Evolutionary conservation across 2,888 invertebrate species (phyloP).

Genomic region (Pediacus dermestoides): DNA sequence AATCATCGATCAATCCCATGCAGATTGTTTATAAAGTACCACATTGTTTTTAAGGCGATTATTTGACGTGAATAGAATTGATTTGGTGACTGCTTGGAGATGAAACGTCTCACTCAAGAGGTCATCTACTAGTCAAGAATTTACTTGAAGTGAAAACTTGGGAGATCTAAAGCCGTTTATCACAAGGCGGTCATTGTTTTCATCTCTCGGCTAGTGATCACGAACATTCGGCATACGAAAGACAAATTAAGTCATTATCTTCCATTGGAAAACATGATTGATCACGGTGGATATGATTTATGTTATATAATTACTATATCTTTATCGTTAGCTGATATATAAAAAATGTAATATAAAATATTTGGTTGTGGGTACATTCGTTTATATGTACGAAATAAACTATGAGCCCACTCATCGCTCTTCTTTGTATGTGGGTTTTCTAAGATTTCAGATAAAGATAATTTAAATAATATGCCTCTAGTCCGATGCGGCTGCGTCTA

Average conservation of each 20-base stretch:
- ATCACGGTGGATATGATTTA: slow-evolving; percentile 43
- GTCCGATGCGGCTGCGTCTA: too few relatives aligned
- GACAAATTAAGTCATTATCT: slow-evolving; percentile 43
- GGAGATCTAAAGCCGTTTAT: slow-evolving; percentile 25
- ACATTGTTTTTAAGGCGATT: too few relatives aligned
- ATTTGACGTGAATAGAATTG: too few relatives aligned
- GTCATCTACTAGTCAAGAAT: too few relatives aligned
- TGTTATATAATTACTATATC: slow-evolving; percentile 40
- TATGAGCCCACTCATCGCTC: too few relatives aligned
- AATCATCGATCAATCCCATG: too few relatives aligned
- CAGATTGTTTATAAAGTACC: too few relatives aligned
- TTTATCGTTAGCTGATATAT: slow-evolving; percentile 24
- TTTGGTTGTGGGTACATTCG: background rate
- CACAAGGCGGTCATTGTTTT: slow-evolving; percentile 36
- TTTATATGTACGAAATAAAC: too few relatives aligned
- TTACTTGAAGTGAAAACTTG: slow-evolving; percentile 25
- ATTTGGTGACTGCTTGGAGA: too few relatives aligned
- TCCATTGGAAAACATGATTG: slow-evolving; percentile 39
- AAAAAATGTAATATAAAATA: slow-evolving; percentile 14
- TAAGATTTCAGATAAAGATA: slow-evolving; percentile 1
- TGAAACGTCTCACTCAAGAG: too few relatives aligned
- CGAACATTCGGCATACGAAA: slow-evolving; percentile 32
- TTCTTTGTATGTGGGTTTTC: slow-evolving; percentile 1
- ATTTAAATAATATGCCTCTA: background rate
- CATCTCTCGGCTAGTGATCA: slow-evolving; percentile 25